A percentile compares a stretch with the other conserved stretches of the same genome.
Evolutionary conservation across 2,113 vertebrate species (phyloP).

Genomic region (Chlorodrepanis virens): DNA sequence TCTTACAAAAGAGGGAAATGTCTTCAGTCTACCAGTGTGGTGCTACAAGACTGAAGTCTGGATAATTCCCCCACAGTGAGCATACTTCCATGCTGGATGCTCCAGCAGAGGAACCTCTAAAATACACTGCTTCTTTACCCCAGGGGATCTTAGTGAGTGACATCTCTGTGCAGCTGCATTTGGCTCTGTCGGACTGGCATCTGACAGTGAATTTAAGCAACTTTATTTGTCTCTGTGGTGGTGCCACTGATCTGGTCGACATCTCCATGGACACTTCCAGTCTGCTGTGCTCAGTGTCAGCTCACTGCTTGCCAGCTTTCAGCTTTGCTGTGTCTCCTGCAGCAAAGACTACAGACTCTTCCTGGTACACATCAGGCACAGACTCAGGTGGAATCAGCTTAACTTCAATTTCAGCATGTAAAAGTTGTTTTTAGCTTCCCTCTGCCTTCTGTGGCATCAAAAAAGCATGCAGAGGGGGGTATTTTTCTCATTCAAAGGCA

Average conservation of each 20-base stretch:
- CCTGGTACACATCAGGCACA: neutral
- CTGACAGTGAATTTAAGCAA: neutral
- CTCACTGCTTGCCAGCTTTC: neutral
- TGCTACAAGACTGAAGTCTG: neutral
- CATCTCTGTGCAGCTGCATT: neutral
- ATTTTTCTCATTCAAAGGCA: neutral
- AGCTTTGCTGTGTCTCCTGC: neutral
- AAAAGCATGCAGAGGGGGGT: neutral
- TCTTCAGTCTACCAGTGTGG: neutral
- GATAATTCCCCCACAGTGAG: neutral
- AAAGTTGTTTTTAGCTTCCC: neutral
- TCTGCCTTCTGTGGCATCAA: neutral
- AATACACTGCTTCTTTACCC: neutral
- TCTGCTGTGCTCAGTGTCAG: neutral
- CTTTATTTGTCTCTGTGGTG: neutral
- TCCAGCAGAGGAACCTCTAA: neutral
- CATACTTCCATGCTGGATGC: neutral
- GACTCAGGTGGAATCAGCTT: neutral
- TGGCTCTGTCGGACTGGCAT: neutral
- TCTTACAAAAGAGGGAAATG: neutral
- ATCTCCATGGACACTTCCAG: neutral
- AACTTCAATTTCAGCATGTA: neutral
- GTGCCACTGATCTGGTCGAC: neutral
- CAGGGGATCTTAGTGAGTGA: neutral
- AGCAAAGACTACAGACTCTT: neutral